phyloP scores from a whole-genome alignment of 2,888 invertebrate species.

The Pediacus dermestoides region DNA sequence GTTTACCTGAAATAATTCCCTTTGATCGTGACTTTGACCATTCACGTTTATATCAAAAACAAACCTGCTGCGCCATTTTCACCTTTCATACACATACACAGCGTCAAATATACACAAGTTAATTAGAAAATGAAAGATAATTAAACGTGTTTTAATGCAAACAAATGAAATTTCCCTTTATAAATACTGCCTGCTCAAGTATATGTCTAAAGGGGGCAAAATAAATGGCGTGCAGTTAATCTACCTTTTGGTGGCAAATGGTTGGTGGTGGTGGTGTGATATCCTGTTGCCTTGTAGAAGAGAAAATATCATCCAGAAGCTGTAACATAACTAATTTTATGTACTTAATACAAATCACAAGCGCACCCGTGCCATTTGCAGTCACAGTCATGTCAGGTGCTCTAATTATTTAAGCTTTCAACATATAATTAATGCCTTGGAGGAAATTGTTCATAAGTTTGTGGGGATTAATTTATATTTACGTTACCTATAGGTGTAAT shows the following conservation, averaged over 20 bases:
- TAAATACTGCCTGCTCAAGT: too few species aligned
- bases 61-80: too few species aligned
- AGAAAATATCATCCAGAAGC: conserved; percentile 23
- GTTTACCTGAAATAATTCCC: too few species aligned
- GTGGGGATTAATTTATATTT: conserved; percentile 24
- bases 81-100: too few species aligned
- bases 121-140: conserved; percentile 18
- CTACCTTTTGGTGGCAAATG: conserved; percentile 4
- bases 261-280: conserved; percentile 4
- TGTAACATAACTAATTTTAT: conserved; percentile 28
- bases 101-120: background rate
- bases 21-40: too few species aligned
- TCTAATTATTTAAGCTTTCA: conserved; percentile 28
- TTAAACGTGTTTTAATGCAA: conserved; percentile 16
- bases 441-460: conserved; percentile 30
- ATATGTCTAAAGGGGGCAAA: conserved; percentile 7
- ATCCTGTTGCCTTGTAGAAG: conserved; percentile 14
- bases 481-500: too few species aligned
- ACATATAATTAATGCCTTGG: conserved; percentile 26
- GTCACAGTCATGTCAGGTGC: conserved; percentile 26
- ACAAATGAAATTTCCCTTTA: conserved; percentile 22
- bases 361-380: conserved; percentile 24
- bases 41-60: too few species aligned
- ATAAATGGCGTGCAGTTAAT: conserved; percentile 23
- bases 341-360: conserved; percentile 28